These are phyloP conservation scores for Bubo blakistoni DNA, from an alignment of 2,113 vertebrate species.

Conservation along the genomic window DNA sequence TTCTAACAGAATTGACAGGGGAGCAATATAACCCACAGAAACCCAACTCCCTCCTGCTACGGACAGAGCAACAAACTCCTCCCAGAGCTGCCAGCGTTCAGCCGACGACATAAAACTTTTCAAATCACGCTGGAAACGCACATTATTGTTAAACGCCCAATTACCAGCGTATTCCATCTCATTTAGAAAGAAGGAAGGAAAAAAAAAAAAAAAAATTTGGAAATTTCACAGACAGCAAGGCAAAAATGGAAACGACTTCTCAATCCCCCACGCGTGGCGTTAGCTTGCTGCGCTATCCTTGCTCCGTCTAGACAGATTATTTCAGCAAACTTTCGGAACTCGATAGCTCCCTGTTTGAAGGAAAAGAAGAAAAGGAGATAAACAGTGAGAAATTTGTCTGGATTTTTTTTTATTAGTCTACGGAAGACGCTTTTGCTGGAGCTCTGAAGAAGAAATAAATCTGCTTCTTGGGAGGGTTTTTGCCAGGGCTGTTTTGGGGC, in stretches of 20 bases:
- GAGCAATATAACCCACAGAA: neutral
- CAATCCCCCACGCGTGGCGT: neutral
- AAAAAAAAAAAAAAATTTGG: too few species aligned
- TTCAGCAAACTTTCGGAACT: neutral
- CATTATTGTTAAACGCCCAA: neutral
- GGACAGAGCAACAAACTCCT: neutral
- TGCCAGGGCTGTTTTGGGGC: neutral
- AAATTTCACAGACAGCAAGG: neutral
- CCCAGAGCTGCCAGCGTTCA: neutral
- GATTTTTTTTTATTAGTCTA: neutral
- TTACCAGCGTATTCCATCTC: accelerated
- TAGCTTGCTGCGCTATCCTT: neutral
- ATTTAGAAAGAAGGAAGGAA: neutral
- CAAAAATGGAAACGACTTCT: neutral
- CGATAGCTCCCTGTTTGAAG: neutral
- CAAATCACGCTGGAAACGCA: accelerated
- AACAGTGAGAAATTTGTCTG: neutral
- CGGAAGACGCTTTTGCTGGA: neutral
- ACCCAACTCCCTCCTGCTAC: neutral
- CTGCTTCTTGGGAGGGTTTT: neutral
- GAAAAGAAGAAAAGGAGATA: neutral
- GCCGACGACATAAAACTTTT: neutral
- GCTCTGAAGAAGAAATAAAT: neutral
- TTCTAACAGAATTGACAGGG: neutral
- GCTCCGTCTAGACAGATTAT: neutral